Base-by-base conservation (phyloP, 1,140 invertebrate species). In the Trichogramma pretiosum region DNA sequence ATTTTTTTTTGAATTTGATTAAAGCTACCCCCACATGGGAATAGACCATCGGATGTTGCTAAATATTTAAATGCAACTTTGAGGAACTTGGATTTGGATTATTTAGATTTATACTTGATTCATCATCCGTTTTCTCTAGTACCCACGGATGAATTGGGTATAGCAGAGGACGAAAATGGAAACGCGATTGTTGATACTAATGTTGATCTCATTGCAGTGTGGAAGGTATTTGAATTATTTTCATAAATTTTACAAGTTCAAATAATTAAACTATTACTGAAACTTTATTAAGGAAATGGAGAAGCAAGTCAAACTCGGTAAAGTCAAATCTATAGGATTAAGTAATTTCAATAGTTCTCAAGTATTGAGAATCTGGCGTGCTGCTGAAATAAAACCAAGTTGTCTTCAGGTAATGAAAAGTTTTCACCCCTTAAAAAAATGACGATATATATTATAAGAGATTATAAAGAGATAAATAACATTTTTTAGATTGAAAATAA, bases 271-370 rank as follows among this genome's bases (percentile, higher is more conserved):
- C 28, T 39, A n/a, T 28, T 32, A 33, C 34, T 39, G 24, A 26
- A 32, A 54, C 52, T 52, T 53, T 23, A 33, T 68, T 13, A 43
- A 85, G 82, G 78, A 74, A 61, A 84, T 89, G 83, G 85, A 89
- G 64, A 61, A 59, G 34, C 57, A 83, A 65, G 68, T 78, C 8
- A 68, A 74, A 30, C 70, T 70, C 11, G 81, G 83, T 23, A 67
- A 77, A 17, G 63, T 80, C 7, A 79, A 78, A 57, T 77, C 82
- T 1, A 82, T 89, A 53, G 86, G 87, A 0, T 48, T 89, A 2
- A 89, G 85, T 0, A 90, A 90, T 64, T 89, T 89, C 56, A 88
- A 84, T 61, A 71, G 76, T 33, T 56, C 59, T 8, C 85, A 88
- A 68, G 81, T 88, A 45, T 57, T 72, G 19, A 74, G 73, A 44